Percentiles rank a stretch among this genome's conserved stretches.
Evolutionary conservation across 23 tunicate genomes (phyloP).

Genomic region (Clavelina lepadiformis): DNA sequence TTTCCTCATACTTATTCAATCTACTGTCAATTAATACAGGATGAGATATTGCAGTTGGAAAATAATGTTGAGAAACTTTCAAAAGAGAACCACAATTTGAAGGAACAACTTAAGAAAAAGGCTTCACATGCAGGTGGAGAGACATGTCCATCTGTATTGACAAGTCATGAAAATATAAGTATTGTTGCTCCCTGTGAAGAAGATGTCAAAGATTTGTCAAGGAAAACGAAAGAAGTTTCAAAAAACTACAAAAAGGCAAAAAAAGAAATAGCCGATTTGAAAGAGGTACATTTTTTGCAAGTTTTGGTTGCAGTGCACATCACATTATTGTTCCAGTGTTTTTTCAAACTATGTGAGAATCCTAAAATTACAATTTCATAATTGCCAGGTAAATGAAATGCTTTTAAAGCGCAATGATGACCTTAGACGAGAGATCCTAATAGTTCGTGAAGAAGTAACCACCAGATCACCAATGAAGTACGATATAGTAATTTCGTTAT

Average conservation of each 20-base stretch:
- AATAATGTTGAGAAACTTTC: constrained; percentile 20
- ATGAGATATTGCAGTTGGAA: constrained; percentile 46
- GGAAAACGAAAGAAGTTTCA: no score
- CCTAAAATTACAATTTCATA: no score
- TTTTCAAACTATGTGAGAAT: no score
- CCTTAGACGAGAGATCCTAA: constrained; percentile 44
- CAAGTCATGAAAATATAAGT: no score
- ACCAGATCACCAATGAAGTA: constrained; percentile 73
- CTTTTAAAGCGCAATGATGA: constrained; percentile 41
- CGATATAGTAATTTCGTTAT: background rate
- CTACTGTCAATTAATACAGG: no score
- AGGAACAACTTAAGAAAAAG: constrained; percentile 1
- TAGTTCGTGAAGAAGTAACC: constrained; percentile 35
- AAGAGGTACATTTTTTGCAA: constrained; percentile 20
- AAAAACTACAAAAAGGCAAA: no score
- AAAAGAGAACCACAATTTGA: constrained; percentile 33
- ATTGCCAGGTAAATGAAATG: constrained; percentile 41
- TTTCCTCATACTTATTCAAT: no score
- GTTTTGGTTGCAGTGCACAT: background rate
- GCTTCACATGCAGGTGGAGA: background rate
- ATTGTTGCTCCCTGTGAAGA: no score
- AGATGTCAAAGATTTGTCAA: constrained; percentile 18
- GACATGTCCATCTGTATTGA: background rate
- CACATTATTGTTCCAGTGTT: background rate
- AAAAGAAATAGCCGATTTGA: constrained; percentile 24